Base-by-base conservation (phyloP, 1,140 invertebrate genomes). In the Paraescarpia echinospica region DNA sequence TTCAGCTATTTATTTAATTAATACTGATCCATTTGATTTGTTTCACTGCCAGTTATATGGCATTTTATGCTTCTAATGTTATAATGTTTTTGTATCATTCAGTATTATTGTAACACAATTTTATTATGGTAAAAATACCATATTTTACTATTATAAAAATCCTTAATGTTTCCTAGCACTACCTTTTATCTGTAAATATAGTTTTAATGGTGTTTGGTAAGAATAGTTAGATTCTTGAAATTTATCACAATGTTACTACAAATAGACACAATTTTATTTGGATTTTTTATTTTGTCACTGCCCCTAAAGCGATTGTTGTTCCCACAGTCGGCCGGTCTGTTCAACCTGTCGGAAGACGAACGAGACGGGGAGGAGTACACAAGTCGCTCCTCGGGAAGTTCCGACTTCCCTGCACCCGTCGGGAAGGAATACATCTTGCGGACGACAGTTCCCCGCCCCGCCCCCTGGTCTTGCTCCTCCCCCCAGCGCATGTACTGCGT, bases 381-480 rank as follows among this genome's bases (percentile, higher is more conserved):
- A 27, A 77, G 59, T 77, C 51, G 33, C 48, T 34, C 92, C 35
- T 34, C 77, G 4, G 88, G 88, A 77, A 77, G 33, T 34, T 88
- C 48, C 14, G 92, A 77, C 34, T 92, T 92, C 34, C 92, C 92
- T 2, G n/a, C 41, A n/a, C 51, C 92, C 18, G 92, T 92, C 2
- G 92, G 96, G 59, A 97, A 97, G 91, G 97, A 98, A 95, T 98
- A 97, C 94, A 97, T 98, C 93, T 95, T 98, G 92, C 96, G 97
- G 22, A 96, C 97, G 0, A 95, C 96, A 91, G 96, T 97, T 33
- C 96, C 96, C 1, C 94, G 97, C 92, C 97, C 97, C 34, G 96
- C 97, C 14, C 96, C 96, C 1, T 97, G 97, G 93, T 98, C 97
- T 0, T 96, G 96, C 12, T 95, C 96, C 35, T 96, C 97, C 59